Evolutionary conservation across 2,113 vertebrate species (phyloP), one percentile per base, ranked within the genome.

Genomic region (Sceloporus undulatus): DNA sequence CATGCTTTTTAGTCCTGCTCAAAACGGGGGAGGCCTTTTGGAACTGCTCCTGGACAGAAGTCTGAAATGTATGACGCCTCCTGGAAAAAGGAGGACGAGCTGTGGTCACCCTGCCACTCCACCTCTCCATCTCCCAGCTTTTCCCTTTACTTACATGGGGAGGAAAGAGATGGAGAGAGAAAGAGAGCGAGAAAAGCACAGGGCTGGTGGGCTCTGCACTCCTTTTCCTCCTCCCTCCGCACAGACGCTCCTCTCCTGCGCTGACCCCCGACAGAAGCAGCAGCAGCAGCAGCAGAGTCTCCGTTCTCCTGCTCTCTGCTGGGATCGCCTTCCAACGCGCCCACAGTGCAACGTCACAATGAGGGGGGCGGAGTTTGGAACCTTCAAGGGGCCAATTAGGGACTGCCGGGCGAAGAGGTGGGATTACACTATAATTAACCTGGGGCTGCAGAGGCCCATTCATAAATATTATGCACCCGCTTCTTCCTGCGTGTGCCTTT

Each of bases 321-420:
- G 14, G 23, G 19, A 14, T 68, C 66, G 19, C 23, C 66, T 27
- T 6, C 25, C 19, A 68, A 23, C 66, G 23, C 66, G 21, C 0
- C 56, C 76, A 16, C 19, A 10, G 16, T 23, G 10, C 25, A 6
- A n/a, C 25, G 83, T 1, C 10, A 9, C 79, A 77, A 10, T 78
- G 18, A 87, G 0, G 0, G 0, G 27, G 86, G 65, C 18, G 70
- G 79, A 18, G 56, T 3, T 4, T 2, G 2, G 18, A 0, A 0
- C 1, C 23, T 1, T 1, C 0, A 1, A 62, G 3, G 2, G 14
- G 23, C 86, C 82, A 82, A 87, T 90, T 6, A 70, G 34, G 76
- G 40, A n/a, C 74, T 13, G 18, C 0, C 4, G n/a, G 52, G 87
- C 34, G 7, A 42, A 54, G 87, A 27, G 5, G 34, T 0, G 1